Percentiles rank a stretch among this genome's conserved stretches.
Evolutionary conservation across 2,888 invertebrate genomes (phyloP).

Genomic region (Leptopilina drosophilae): DNA sequence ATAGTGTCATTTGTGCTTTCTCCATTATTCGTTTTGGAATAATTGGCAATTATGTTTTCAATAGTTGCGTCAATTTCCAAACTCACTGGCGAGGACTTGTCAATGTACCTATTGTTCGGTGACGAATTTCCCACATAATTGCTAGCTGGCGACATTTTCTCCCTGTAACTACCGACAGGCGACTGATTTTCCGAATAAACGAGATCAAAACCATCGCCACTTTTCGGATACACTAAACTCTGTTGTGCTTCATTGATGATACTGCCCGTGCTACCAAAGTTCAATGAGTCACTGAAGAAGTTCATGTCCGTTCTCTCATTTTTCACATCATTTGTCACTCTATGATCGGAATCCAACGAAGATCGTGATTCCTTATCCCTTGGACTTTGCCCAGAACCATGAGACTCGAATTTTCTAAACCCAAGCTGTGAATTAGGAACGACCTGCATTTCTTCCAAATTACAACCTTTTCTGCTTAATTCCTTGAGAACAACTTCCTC

Average conservation of each 20-base stretch:
- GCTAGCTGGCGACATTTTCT: not conserved
- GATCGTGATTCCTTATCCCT: not conserved
- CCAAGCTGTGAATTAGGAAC: slow-evolving; percentile 55
- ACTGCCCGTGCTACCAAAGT: slow-evolving; percentile 38
- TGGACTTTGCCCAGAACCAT: not conserved
- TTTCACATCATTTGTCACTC: not conserved
- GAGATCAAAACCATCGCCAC: slow-evolving; percentile 22
- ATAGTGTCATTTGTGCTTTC: not conserved
- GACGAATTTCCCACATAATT: not conserved
- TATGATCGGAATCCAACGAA: slow-evolving; percentile 4
- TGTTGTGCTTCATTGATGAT: slow-evolving; percentile 43
- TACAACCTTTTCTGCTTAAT: not conserved
- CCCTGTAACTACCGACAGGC: not conserved
- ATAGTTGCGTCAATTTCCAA: slow-evolving; percentile 39
- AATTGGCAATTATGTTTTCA: slow-evolving; percentile 21
- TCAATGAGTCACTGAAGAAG: slow-evolving; percentile 20
- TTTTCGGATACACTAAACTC: slow-evolving; percentile 36
- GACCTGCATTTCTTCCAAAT: slow-evolving; percentile 59
- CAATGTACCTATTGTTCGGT: slow-evolving; percentile 14
- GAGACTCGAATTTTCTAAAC: slow-evolving; percentile 5
- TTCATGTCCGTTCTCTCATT: slow-evolving; percentile 19
- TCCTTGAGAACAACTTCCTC: slow-evolving; percentile 62
- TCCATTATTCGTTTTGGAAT: slow-evolving; percentile 3
- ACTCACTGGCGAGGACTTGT: slow-evolving; percentile 18
- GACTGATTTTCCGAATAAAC: slow-evolving; percentile 24